Base-by-base conservation (phyloP, 2,113 vertebrate genomes). In the Chroicocephalus ridibundus region DNA sequence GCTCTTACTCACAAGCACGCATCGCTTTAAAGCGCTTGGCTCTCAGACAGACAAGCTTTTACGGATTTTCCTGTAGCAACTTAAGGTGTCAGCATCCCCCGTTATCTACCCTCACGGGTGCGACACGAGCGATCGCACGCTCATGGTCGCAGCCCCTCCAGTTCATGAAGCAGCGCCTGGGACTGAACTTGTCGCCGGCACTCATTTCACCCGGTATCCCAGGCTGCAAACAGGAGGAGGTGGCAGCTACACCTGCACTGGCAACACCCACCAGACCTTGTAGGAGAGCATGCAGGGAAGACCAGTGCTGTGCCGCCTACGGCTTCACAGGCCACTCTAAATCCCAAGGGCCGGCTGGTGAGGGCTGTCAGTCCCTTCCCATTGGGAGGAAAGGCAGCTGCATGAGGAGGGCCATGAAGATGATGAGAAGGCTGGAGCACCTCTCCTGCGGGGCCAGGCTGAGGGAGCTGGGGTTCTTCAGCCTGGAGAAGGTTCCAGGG, bases 91-190 rank as follows among this genome's bases (percentile, higher is more conserved):
- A 19, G 14, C 24, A 8, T 6, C 26, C 18, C 54, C 32, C 3
- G 5, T 52, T 15, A 46, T 3, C 66, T 9, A 14, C 19, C 11
- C 10, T 5, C 1, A 4, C 2, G 42, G 31, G 0, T 12, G 20
- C 32, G 21, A 34, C n/a, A 8, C 2, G 2, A 60, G 29, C 1
- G 7, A 21, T 15, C 1, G 14, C 3, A 7, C 1, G 2, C n/a
- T 17, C 17, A 4, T 49, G 40, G 15, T 4, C 4, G 4, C 58
- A 77, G 54, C 44, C 26, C 29, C 4, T 2, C 11, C 3, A 0
- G 34, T 10, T 47, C 17, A 55, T 22, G 5, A 6, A 15, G 68
- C 2, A 1, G 22, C 3, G 25, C 4, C 47, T n/a, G 1, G 0
- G 52, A 9, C 13, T 7, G 8, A 58, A 46, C 11, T 1, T 2